These are phyloP conservation scores for Pelvicachromis taeniatus DNA, from an alignment of 2,113 vertebrate genomes.

Conservation along the genomic window DNA sequence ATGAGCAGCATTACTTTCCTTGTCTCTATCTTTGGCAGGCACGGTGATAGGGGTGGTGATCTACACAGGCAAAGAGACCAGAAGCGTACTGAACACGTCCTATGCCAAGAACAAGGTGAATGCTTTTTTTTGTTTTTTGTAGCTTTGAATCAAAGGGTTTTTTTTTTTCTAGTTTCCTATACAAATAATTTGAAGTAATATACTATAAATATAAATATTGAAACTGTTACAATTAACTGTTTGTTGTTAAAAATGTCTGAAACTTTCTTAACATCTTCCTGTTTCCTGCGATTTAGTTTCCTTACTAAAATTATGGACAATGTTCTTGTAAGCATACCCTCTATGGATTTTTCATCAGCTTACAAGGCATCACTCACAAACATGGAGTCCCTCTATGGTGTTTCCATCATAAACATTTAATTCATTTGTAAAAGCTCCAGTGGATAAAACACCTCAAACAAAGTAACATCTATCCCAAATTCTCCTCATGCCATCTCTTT, in stretches of 20 bases:
- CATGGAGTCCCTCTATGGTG: neutral
- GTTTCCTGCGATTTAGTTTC: neutral
- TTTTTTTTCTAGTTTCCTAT: neutral
- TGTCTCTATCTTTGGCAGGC: slow-evolving; percentile 78
- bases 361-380: neutral
- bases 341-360: neutral
- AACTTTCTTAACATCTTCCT: neutral
- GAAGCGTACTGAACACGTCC: slow-evolving; percentile 96
- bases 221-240: neutral
- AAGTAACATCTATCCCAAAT: neutral
- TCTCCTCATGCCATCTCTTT: neutral
- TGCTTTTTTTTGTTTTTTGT: neutral
- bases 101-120: slow-evolving; percentile 94
- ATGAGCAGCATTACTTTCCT: slow-evolving; percentile 56
- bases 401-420: neutral
- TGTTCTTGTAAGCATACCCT: accelerated
- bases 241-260: neutral
- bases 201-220: neutral
- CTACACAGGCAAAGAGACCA: slow-evolving; percentile 97
- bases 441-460: neutral
- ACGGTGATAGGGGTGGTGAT: slow-evolving; percentile 98
- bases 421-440: neutral
- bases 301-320: neutral
- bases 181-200: neutral
- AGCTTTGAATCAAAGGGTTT: accelerated